Percentiles rank a stretch among this genome's conserved stretches.
Evolutionary conservation across 2,113 vertebrate genomes (phyloP).

Genomic region (Microcebus ravelobensis): DNA sequence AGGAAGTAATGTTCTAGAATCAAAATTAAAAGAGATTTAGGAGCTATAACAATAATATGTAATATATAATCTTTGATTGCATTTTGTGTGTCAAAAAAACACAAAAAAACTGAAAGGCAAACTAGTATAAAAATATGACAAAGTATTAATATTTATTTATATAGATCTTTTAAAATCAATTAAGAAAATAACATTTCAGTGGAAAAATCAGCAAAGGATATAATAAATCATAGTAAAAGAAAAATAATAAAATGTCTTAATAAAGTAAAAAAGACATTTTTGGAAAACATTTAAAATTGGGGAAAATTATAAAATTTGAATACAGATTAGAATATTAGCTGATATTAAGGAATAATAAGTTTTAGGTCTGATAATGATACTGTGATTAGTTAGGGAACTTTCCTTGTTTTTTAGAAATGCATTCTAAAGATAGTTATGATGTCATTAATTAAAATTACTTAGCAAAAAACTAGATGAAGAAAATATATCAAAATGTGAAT

Average conservation of each 20-base stretch:
- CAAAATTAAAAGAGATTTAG: slow-evolving; percentile 26
- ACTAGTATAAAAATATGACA: not conserved
- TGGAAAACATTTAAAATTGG: not conserved
- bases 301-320: slow-evolving; percentile 1
- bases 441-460: not conserved
- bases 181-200: not conserved
- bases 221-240: not conserved
- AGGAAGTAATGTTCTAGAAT: not conserved
- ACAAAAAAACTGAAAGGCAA: not conserved
- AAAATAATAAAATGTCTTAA: not conserved
- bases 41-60: not conserved
- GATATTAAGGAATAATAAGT: not conserved
- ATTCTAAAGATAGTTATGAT: slow-evolving; percentile 5
- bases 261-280: not conserved
- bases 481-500: not conserved
- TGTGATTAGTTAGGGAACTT: not conserved
- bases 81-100: not conserved
- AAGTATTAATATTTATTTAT: not conserved
- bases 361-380: not conserved
- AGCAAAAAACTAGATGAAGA: not conserved
- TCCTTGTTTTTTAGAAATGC: not conserved
- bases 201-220: not conserved
- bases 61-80: not conserved
- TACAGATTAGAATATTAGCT: not conserved
- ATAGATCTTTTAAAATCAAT: not conserved